phyloP scores from a whole-genome alignment of 2,113 vertebrate species.

The Fulica atra region DNA sequence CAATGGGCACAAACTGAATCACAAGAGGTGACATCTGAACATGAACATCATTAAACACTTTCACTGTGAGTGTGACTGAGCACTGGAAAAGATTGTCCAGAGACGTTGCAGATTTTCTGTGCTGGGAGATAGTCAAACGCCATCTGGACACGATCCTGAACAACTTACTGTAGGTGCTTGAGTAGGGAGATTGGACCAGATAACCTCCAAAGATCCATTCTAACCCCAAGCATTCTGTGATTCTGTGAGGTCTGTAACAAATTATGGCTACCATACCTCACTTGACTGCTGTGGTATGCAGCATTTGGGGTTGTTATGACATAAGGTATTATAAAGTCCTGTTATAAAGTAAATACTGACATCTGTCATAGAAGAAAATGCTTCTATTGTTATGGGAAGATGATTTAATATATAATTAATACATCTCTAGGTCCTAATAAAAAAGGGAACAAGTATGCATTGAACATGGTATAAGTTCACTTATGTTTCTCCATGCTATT shows the following conservation, averaged over 20 bases:
- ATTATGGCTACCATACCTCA: not conserved
- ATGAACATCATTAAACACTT: not conserved
- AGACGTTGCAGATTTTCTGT: not conserved
- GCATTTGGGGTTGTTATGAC: not conserved
- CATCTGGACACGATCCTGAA: not conserved
- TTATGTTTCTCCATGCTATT: not conserved
- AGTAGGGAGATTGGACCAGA: not conserved
- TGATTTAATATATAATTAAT: not conserved
- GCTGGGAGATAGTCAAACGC: not conserved
- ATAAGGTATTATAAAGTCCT: not conserved
- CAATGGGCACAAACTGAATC: not conserved
- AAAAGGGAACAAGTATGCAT: not conserved
- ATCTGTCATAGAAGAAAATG: not conserved
- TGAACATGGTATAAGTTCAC: not conserved
- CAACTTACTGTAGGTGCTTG: not conserved
- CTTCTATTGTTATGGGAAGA: not conserved
- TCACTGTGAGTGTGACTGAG: not conserved
- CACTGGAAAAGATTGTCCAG: not conserved
- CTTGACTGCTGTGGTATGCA: not conserved
- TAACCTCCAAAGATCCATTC: not conserved
- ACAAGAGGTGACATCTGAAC: fast-evolving
- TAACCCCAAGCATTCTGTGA: not conserved
- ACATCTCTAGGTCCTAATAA: not conserved
- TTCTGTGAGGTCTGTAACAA: not conserved
- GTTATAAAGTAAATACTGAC: not conserved